Evolutionary conservation across 2,113 vertebrate species (phyloP).

Genomic region (Podarcis raffonei): DNA sequence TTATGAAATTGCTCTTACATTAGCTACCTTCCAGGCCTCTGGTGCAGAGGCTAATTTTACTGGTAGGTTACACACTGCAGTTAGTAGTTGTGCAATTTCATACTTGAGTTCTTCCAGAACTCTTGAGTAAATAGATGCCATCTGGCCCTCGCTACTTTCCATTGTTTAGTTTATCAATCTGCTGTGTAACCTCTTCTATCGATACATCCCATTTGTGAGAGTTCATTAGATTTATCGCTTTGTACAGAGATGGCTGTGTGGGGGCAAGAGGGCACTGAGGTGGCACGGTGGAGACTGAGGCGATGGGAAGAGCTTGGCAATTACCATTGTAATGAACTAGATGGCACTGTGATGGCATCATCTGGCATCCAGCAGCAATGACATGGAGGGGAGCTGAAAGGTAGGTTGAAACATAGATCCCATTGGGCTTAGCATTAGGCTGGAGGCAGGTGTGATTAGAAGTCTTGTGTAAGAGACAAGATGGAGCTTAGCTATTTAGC

Average conservation of each 20-base stretch:
- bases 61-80: conserved; percentile 19
- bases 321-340: not conserved
- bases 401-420: not conserved
- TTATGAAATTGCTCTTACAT: conserved; percentile 22
- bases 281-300: not conserved
- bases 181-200: conserved; percentile 1
- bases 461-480: not conserved
- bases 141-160: conserved; percentile 9
- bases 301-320: not conserved
- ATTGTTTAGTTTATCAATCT: conserved; percentile 31
- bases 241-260: too few species aligned
- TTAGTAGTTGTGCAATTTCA: conserved; percentile 38
- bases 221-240: conserved; percentile 11
- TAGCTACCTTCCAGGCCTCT: conserved; percentile 23
- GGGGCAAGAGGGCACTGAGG: not conserved
- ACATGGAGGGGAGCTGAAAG: not conserved
- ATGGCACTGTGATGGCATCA: not conserved
- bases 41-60: conserved; percentile 32
- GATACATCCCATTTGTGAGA: not conserved
- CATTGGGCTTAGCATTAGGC: not conserved
- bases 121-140: conserved; percentile 40
- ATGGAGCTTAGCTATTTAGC: not conserved
- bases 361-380: not conserved
- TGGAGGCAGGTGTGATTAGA: not conserved
- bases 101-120: conserved; percentile 29